Conservation (phyloP, 2,888 invertebrate genomes). For the Bombyx huttoni region DNA sequence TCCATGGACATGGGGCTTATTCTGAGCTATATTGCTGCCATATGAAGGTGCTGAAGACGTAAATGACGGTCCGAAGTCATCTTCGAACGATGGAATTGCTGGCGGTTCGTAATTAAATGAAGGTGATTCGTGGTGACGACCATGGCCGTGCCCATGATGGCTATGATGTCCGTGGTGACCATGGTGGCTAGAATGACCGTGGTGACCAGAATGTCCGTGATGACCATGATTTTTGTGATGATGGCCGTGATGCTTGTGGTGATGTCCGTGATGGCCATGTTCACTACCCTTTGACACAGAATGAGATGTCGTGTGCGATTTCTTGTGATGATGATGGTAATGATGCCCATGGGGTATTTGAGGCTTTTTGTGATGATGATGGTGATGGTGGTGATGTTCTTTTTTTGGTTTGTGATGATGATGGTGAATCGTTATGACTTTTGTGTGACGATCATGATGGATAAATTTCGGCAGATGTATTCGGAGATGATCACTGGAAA, state of each 20-base stretch:
- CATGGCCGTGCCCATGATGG: slow-evolving; percentile 19
- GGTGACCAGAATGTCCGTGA: slow-evolving; percentile 19
- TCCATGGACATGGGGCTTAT: slow-evolving; percentile 28
- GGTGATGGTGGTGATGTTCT: slow-evolving; percentile 53
- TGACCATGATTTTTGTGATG: slow-evolving; percentile 22
- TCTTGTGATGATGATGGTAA: slow-evolving; percentile 48
- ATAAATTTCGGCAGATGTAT: slow-evolving; percentile 73
- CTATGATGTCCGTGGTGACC: slow-evolving; percentile 16
- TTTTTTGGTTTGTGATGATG: slow-evolving; percentile 64
- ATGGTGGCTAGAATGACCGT: slow-evolving; percentile 19
- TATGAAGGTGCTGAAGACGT: slow-evolving; percentile 31
- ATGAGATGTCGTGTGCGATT: slow-evolving; percentile 33
- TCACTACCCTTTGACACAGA: slow-evolving; percentile 35
- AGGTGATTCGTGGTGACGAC: slow-evolving; percentile 39
- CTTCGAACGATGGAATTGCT: slow-evolving; percentile 32
- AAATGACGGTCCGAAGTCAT: slow-evolving; percentile 32
- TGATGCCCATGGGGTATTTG: slow-evolving; percentile 37
- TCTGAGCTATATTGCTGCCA: slow-evolving; percentile 21
- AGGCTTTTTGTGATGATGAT: slow-evolving; percentile 35
- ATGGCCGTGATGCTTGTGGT: slow-evolving; percentile 25
- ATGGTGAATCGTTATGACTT: slow-evolving; percentile 72
- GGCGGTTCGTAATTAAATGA: slow-evolving; percentile 26
- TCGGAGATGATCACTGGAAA: slow-evolving; percentile 70
- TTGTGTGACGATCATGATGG: slow-evolving; percentile 73
- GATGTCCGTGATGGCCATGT: slow-evolving; percentile 27